A percentile compares a stretch with the other conserved stretches of the same genome.
Conservation (phyloP, 2,888 invertebrate genomes). For the Dynastes hyllus region DNA sequence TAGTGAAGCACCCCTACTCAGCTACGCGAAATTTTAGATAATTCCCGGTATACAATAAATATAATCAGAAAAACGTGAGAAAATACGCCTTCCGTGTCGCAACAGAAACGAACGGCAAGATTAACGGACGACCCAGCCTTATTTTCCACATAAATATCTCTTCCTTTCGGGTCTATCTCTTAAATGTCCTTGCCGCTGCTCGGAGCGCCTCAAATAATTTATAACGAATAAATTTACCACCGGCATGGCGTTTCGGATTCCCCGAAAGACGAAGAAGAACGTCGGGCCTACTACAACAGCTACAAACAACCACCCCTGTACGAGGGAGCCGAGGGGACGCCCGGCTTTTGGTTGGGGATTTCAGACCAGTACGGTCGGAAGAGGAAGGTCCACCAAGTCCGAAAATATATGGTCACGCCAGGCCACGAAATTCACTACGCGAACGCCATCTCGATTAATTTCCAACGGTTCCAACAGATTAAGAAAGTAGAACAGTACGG, state of each 20-base stretch:
- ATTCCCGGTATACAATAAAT: slow-evolving; percentile 6
- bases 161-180: slow-evolving; percentile 52
- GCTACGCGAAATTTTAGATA: neutral
- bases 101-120: slow-evolving; percentile 48
- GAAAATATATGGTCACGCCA: slow-evolving; percentile 42
- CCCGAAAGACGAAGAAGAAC: slow-evolving; percentile 32
- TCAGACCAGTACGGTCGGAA: slow-evolving; percentile 23
- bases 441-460: slow-evolving; percentile 42
- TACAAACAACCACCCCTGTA: slow-evolving; percentile 16
- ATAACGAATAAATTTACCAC: slow-evolving; percentile 47
- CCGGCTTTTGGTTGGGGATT: neutral
- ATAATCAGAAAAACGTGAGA: slow-evolving; percentile 46
- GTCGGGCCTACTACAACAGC: neutral
- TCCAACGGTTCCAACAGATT: slow-evolving; percentile 22
- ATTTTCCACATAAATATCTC: slow-evolving; percentile 54
- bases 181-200: slow-evolving; percentile 47
- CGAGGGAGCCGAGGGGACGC: neutral
- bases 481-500: slow-evolving; percentile 30
- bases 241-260: slow-evolving; percentile 21
- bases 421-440: slow-evolving; percentile 36
- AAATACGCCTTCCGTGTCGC: slow-evolving; percentile 45
- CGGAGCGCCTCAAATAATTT: slow-evolving; percentile 47
- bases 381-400: slow-evolving; percentile 18
- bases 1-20: too few relatives aligned
- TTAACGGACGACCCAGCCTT: slow-evolving; percentile 50